Percentiles rank a stretch among this genome's conserved stretches.
Evolutionary conservation across 2,888 invertebrate species (phyloP).

Genomic region (Nemotelus nigrinus): DNA sequence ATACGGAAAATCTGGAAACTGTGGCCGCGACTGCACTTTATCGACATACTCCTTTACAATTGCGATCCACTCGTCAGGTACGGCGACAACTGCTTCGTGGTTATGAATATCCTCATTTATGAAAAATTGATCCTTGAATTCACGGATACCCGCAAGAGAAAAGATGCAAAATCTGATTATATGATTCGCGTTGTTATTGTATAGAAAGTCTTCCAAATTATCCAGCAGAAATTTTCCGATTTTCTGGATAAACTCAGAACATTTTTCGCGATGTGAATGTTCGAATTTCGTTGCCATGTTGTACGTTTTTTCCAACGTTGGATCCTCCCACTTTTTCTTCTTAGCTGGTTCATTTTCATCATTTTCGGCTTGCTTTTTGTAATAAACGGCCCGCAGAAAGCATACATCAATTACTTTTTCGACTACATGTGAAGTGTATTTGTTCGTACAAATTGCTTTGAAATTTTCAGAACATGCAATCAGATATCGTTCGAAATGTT

Average conservation of each 20-base stretch:
- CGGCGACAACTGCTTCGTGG: constrained; percentile 59
- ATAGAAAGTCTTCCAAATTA: constrained; percentile 85
- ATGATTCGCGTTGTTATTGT: constrained; percentile 81
- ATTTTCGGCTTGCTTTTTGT: constrained; percentile 1
- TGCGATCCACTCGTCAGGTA: constrained; percentile 71
- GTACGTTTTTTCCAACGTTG: constrained; percentile 58
- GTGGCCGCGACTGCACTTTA: constrained; percentile 78
- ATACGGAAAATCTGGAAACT: constrained; percentile 77
- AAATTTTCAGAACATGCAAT: constrained; percentile 73
- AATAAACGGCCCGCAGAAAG: constrained; percentile 58
- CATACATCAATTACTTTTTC: constrained; percentile 70
- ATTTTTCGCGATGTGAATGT: constrained; percentile 67
- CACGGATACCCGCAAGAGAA: constrained; percentile 74
- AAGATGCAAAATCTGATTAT: constrained; percentile 78
- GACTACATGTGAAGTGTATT: constrained; percentile 82
- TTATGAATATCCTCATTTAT: constrained; percentile 61
- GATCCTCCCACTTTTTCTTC: constrained; percentile 58
- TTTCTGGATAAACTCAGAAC: constrained; percentile 74
- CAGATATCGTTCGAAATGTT: constrained; percentile 72
- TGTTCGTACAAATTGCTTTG: constrained; percentile 77
- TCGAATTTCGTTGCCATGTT: constrained; percentile 62
- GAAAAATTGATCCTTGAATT: constrained; percentile 66
- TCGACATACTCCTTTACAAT: constrained; percentile 73
- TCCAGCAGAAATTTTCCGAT: constrained; percentile 80
- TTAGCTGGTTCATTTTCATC: constrained; percentile 47